Conservation (phyloP, 2,113 vertebrate species). For the Odontesthes bonariensis region DNA sequence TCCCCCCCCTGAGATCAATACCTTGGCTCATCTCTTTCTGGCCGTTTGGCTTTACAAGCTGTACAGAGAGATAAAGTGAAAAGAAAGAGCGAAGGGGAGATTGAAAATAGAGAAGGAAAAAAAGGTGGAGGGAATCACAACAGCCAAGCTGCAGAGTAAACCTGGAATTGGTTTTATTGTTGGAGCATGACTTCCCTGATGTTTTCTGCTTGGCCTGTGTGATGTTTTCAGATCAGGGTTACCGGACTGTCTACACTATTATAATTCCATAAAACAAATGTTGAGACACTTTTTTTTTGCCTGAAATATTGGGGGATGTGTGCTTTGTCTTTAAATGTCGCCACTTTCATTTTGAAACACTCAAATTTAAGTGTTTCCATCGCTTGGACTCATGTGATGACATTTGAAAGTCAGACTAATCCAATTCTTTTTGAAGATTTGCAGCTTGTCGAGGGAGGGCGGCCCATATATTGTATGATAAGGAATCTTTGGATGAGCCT, state of each 20-base stretch:
- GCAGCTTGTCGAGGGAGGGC: constrained; percentile 16
- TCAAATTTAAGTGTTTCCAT: background rate
- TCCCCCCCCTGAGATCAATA: constrained; percentile 74
- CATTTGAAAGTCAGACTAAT: constrained; percentile 35
- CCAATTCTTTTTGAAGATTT: constrained; percentile 19
- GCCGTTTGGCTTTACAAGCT: constrained; percentile 72
- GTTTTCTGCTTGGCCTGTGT: constrained; percentile 40
- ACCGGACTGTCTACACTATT: constrained; percentile 12
- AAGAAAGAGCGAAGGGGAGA: constrained; percentile 49
- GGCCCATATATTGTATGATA: constrained; percentile 13
- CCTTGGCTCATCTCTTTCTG: constrained; percentile 67
- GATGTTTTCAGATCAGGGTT: constrained; percentile 53
- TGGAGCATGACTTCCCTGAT: constrained; percentile 56
- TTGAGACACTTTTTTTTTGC: constrained; percentile 5
- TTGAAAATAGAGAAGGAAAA: constrained; percentile 47
- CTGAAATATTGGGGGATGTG: background rate
- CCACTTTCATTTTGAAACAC: background rate
- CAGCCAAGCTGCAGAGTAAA: constrained; percentile 55
- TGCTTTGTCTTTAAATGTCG: background rate
- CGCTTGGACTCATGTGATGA: background rate
- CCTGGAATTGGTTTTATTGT: constrained; percentile 73
- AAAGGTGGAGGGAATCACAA: constrained; percentile 55
- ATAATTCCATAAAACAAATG: constrained; percentile 24
- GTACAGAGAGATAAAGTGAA: constrained; percentile 77
- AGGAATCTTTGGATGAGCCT: constrained; percentile 32